Conservation (phyloP, 1,140 invertebrate species). For the Tetramorium alpestre region DNA sequence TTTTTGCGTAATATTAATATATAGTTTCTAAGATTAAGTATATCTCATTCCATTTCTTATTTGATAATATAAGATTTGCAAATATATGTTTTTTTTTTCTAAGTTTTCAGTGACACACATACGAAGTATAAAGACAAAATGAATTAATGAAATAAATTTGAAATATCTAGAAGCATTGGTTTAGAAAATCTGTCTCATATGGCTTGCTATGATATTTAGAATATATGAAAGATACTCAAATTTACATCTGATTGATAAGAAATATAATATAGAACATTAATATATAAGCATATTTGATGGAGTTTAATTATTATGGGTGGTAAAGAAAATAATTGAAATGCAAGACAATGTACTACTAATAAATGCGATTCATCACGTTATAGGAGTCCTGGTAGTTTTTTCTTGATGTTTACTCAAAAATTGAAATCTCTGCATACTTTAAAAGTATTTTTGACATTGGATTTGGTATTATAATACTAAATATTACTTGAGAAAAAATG, state of each 20-base stretch:
- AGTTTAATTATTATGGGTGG: neutral
- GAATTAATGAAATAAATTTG: neutral
- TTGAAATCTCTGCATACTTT: neutral
- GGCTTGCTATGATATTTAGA: neutral
- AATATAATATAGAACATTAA: conserved; percentile 26
- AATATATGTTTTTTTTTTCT: neutral
- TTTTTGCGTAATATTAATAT: neutral
- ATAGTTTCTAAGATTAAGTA: conserved; percentile 32
- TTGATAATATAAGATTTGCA: neutral
- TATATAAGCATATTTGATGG: neutral
- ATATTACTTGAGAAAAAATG: neutral
- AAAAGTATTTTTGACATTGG: neutral
- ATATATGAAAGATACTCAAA: conserved; percentile 7
- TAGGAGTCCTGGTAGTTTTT: neutral
- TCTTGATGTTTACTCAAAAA: neutral
- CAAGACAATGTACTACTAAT: conserved; percentile 72
- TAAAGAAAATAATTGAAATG: conserved; percentile 57
- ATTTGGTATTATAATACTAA: neutral
- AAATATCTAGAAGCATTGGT: neutral
- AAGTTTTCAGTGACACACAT: neutral
- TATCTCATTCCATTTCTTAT: conserved; percentile 39
- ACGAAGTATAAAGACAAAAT: neutral
- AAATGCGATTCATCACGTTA: conserved; percentile 52
- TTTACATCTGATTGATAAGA: neutral
- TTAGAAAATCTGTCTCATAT: neutral